Evolutionary conservation across 92 coral and sea anemone genomes (phyloP), one percentile per base, ranked within the genome.

Genomic region (Palythoa caribaeorum): DNA sequence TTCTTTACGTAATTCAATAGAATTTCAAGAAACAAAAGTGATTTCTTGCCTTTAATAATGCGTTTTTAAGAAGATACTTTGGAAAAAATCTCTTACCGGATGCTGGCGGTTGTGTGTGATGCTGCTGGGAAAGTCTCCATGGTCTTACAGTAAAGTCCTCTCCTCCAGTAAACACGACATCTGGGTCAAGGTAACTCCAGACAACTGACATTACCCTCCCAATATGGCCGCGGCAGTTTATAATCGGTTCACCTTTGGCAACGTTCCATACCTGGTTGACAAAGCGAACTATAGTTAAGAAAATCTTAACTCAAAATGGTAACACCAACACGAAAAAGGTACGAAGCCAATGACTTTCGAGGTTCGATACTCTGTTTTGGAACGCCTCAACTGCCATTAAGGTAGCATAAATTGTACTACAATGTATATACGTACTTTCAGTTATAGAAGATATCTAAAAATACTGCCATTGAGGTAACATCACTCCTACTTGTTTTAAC

Each of bases 121-220:
- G 70, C 79, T 92, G 98, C 17, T 75, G 72, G 35, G 94, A 94
- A 28, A 96, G 91, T 87, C 92, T 94, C 99, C 99, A 97, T 11
- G 96, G 94, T 37, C 98, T 92, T 37, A 93, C 98, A 8, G 99
- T 96, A 14, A 98, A 98, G 76, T 97, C 99, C 83, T 96, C 99
- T 17, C 99, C 96, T 2, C 99, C 99, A 44, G 98, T 97, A 79
- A 91, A 97, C 87, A 95, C 91, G 21, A 96, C 90, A 78, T 97
- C 95, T 66, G 98, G 92, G 88, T 97, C 98, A 38, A 97, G 90
- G 60, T 87, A 90, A 86, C 99, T 95, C 99, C 99, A 97, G 54
- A 87, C 94, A 19, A 97, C 97, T 9, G 97, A 95, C 98, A 97
- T 94, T 13, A 97, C 97, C 38, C 99, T 98, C 35, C 95, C 94